phyloP scores from a whole-genome alignment of 2,113 vertebrate genomes.

The Psittacula cyanocephala region DNA sequence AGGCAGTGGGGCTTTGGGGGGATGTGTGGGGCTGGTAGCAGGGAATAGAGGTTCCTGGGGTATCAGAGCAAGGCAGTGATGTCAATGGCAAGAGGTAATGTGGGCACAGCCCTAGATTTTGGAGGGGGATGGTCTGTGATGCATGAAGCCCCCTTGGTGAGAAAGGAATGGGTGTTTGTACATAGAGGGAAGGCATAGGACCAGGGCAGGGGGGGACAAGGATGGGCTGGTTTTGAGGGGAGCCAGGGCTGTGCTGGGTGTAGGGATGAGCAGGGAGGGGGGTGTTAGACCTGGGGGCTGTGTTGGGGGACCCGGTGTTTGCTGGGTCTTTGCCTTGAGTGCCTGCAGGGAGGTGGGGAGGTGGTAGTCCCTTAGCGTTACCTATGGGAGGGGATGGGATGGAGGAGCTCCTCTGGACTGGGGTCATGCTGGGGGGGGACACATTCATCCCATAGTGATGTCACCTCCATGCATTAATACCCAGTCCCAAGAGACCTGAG shows the following conservation, averaged over 20 bases:
- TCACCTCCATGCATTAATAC: neutral
- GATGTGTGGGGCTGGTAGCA: neutral
- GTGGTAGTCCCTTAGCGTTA: neutral
- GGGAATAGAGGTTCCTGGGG: neutral
- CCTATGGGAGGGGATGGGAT: neutral
- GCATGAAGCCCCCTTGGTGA: neutral
- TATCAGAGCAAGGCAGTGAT: neutral
- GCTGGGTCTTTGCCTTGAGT: neutral
- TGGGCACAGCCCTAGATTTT: neutral
- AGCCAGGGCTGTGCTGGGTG: neutral
- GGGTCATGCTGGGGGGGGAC: neutral
- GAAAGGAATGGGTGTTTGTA: neutral
- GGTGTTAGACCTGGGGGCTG: accelerated
- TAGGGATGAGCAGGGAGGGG: neutral
- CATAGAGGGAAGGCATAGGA: neutral
- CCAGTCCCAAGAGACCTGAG: neutral
- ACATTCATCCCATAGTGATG: neutral
- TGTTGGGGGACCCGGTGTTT: neutral
- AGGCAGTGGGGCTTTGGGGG: neutral
- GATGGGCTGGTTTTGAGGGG: neutral
- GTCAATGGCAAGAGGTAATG: neutral
- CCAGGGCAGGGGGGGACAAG: too few species aligned
- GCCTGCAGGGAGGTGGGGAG: neutral
- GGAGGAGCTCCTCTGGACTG: neutral
- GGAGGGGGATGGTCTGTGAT: neutral